Evolutionary conservation across 1,140 invertebrate species (phyloP).

Genomic region (Hydropsyche tenuis): DNA sequence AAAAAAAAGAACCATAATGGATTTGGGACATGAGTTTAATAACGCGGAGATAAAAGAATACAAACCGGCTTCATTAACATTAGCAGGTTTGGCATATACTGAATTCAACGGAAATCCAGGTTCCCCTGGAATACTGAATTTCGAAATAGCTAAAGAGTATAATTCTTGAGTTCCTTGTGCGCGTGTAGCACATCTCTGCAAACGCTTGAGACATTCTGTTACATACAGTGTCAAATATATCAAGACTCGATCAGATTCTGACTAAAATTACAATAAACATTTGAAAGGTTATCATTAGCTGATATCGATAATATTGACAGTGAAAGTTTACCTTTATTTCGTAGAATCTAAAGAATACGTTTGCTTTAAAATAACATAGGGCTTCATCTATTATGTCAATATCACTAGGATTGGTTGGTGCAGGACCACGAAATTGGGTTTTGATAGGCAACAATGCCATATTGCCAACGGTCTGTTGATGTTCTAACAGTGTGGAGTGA

Average conservation of each 20-base stretch:
- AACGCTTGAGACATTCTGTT: conserved; percentile 94
- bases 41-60: conserved; percentile 16
- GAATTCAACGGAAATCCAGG: conserved; percentile 95
- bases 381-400: conserved; percentile 98
- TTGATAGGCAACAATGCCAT: conserved; percentile 89
- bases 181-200: conserved; percentile 91
- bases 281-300: background rate
- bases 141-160: conserved; percentile 92
- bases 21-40: conserved; percentile 3
- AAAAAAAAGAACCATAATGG: conserved; percentile 51
- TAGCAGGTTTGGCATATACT: conserved; percentile 91
- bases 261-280: conserved; percentile 66
- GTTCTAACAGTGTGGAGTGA: conserved; percentile 85
- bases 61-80: conserved; percentile 77
- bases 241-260: conserved; percentile 91
- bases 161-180: conserved; percentile 93
- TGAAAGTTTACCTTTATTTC: conserved; percentile 87
- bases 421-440: conserved; percentile 88
- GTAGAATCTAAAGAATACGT: conserved; percentile 99
- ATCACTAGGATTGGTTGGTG: conserved; percentile 70
- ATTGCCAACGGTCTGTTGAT: conserved; percentile 79
- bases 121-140: conserved; percentile 97
- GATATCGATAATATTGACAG: background rate
- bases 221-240: conserved; percentile 99
- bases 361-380: conserved; percentile 96